Evolutionary conservation across 2,113 vertebrate genomes (phyloP).

Genomic region (Platysternon megacephalum): DNA sequence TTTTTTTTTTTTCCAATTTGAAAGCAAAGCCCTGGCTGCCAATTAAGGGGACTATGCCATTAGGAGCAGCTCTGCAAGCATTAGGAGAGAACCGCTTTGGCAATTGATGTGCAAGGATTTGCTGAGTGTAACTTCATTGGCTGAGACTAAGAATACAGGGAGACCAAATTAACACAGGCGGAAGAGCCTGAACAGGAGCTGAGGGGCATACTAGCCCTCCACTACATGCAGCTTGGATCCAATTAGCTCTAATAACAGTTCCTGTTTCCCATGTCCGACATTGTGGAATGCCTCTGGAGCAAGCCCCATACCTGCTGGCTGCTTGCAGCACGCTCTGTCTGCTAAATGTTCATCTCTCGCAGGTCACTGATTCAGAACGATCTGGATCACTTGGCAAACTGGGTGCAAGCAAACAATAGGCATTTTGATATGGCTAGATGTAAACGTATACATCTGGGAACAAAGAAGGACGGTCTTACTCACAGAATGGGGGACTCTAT

Average conservation of each 20-base stretch:
- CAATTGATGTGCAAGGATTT: not conserved
- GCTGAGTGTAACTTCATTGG: not conserved
- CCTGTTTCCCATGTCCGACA: not conserved
- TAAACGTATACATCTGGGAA: too few species aligned
- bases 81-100: not conserved
- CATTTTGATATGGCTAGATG: too few species aligned
- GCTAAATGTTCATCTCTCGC: not conserved
- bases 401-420: too few species aligned
- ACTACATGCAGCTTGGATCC: not conserved
- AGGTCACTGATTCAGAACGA: too few species aligned
- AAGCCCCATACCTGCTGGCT: not conserved
- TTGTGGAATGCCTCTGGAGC: not conserved
- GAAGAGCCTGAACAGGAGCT: not conserved
- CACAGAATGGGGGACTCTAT: too few species aligned
- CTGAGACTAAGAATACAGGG: not conserved
- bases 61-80: not conserved
- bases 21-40: not conserved
- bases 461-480: too few species aligned
- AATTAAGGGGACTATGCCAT: not conserved
- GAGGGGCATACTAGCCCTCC: not conserved
- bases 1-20: too few species aligned
- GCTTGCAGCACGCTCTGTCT: not conserved
- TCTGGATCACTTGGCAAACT: too few species aligned
- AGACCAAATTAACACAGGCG: not conserved
- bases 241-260: not conserved